Evolutionary conservation across 1,140 invertebrate species (phyloP).

Genomic region (Odontomachus brunneus): DNA sequence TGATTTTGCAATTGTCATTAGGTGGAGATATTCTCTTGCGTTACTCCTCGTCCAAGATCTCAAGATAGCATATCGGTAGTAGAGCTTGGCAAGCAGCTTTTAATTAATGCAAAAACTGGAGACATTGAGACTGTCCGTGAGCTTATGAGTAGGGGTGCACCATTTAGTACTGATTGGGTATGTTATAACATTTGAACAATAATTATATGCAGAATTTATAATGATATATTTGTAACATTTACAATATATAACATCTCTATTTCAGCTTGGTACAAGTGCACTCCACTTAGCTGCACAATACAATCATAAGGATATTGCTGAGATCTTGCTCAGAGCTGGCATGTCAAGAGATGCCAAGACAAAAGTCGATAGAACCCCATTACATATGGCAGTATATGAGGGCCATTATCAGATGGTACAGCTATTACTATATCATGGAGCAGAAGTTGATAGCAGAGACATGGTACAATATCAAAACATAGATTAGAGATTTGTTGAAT

Average conservation of each 20-base stretch:
- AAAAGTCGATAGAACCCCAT: conserved; percentile 96
- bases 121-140: conserved; percentile 91
- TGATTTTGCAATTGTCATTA: conserved; percentile 36
- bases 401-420: conserved; percentile 92
- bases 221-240: conserved; percentile 11
- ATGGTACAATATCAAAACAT: conserved; percentile 88
- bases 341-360: conserved; percentile 95
- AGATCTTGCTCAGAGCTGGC: conserved; percentile 93
- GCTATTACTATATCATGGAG: conserved; percentile 91
- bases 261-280: conserved; percentile 94
- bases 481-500: conserved; percentile 30
- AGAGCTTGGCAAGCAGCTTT: conserved; percentile 93
- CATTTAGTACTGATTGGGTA: conserved; percentile 97
- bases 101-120: conserved; percentile 92
- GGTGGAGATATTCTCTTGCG: conserved; percentile 81
- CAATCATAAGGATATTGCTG: conserved; percentile 93
- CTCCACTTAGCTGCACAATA: conserved; percentile 94
- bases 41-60: conserved; percentile 70
- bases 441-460: conserved; percentile 92
- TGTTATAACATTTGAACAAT: conserved; percentile 53
- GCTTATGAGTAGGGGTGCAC: conserved; percentile 94
- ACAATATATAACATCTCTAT: conserved; percentile 13
- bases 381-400: conserved; percentile 95
- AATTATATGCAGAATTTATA: neutral
- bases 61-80: conserved; percentile 86